Base-by-base conservation (phyloP, 1,140 invertebrate species). In the Lordiphosa collinella region DNA sequence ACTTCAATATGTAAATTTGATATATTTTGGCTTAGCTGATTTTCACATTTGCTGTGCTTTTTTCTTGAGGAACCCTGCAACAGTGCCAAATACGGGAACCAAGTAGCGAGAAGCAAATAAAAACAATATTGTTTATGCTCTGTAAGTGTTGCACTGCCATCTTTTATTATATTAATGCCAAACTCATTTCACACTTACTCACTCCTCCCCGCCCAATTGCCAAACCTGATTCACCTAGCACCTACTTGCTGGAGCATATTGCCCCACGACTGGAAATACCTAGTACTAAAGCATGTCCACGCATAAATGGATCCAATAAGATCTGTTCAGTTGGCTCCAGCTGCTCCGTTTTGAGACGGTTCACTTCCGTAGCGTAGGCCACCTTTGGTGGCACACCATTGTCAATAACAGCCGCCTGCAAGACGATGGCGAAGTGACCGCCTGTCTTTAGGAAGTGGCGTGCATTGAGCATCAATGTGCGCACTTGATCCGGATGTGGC, bases 391-490 rank as follows among this genome's bases (percentile, higher is more conserved):
- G 11, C 1, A 14, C 3, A 3, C 14, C 53, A 10, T 18, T 3
- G 7, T 34, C 16, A 4, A 13, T 34, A 9, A 4, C 32, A 2
- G 12, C 12, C 0, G 32, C 38, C 0, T 67, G 35, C n/a, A 75
- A 22, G 3, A 55, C 57, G 10, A 47, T 32, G 29, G 52, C 22
- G 13, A 75, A 75, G n/a, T 56, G 38, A 0, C 71, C 71, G 4
- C 38, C 54, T 0, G 51, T 11, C 2, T 32, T 29, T 0, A 75
- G 71, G 11, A 43, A 75, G 10, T 75, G 71, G 2, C 71, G 60
- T 0, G 71, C 64, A 31, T 75, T 75, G 0, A 75, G 36, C 13
- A 60, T 59, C 2, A 75, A 13, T 0, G 49, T 32, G 8, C 71
- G 64, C 22, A 56, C 25, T 31, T 59, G 53, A 3, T 64, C 54